Evolutionary conservation across 2,797 vertebrate genomes (phyloP), one percentile per base, ranked within the genome.

Genomic region (Pangasius larnaudii): DNA sequence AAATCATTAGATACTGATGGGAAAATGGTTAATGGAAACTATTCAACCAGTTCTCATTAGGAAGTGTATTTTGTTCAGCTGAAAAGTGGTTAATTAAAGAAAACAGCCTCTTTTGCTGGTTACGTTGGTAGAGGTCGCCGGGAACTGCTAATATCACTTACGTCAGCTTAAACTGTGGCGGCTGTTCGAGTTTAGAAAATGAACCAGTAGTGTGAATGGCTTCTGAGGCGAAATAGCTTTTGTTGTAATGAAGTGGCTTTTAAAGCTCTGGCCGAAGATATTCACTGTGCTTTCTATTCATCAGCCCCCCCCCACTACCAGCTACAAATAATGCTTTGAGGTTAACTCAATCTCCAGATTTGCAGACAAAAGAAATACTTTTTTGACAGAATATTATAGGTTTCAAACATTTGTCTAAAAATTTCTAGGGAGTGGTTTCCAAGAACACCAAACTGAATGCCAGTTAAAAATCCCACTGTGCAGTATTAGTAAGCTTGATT

Each of bases 121-220:
- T 53, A 84, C 33, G 61, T 84, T 69, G n/a, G 82, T 69, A 36
- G 46, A 84, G 53, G 3, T 69, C 36, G 18, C 24, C 58, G 46
- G 13, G 46, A 69, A 82, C 39, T 46, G 13, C 39, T 63, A 46
- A 84, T 22, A 33, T 84, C 16, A 83, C 42, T 65, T 49, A 30
- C n/a, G 0, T 49, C 61, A 36, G 79, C 81, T 86, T 85, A 91
- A 85, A 89, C 65, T 85, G 87, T 83, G 65, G 61, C 33, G 56
- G 88, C 87, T 85, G 85, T 91, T 88, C 88, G 72, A 46, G 88
- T 91, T 85, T 85, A 77, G 87, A 88, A 82, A 91, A 63, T 85
- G 87, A 91, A 85, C 59, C 88, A 86, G 79, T n/a, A 42, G 53
- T 83, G 81, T 71, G 71, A 75, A 85, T 84, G 58, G 85, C 81